Base-by-base conservation (phyloP, 2,888 invertebrate species). In the Drosophila nr. fundita region DNA sequence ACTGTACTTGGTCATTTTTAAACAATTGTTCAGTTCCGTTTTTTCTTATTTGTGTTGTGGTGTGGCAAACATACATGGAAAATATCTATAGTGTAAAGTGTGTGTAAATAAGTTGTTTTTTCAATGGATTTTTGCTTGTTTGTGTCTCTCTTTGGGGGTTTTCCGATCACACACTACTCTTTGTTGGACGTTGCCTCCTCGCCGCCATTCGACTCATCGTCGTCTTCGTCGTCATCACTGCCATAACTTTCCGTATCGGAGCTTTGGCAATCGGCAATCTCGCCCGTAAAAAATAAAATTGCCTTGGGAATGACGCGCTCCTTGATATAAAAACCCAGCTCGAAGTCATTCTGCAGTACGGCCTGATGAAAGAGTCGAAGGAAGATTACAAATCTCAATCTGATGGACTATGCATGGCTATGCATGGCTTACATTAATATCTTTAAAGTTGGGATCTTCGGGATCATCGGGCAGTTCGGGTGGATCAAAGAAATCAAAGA, bases 271-370 rank as follows among this genome's bases (percentile, higher is more conserved):
- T 91, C 91, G 11, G 96, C 94, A 21, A 94, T 95, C 92, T 97
- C 97, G 87, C 99, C 99, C 61, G 99, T 99, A 94, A 96, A 99
- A 92, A 98, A 99, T 38, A 99, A 95, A 36, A 99, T 97, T 59
- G 99, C 99, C 90, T 98, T 96, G 2, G 99, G 98, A 52, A 99
- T 96, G 62, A 99, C 96, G 63, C 98, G 96, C 93, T 99, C 99
- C 90, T 98, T 96, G 90, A 99, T 96, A 94, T 98, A 98, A 94
- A 99, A 99, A 2, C 99, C 99, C 92, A 99, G 96, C 94, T 99
- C 99, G 94, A 98, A 99, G 94, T 99, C 99, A 64, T 97, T 96
- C 73, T 92, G 90, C 29, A 92, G 71, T 55, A 90, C 88, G 15
- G 86, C 80, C 93, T 92, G 24, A n/a, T 15, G 34, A 58, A 10